Evolutionary conservation across 2,888 invertebrate genomes (phyloP), one percentile per base, ranked within the genome.

Genomic region (Tachina grossa): DNA sequence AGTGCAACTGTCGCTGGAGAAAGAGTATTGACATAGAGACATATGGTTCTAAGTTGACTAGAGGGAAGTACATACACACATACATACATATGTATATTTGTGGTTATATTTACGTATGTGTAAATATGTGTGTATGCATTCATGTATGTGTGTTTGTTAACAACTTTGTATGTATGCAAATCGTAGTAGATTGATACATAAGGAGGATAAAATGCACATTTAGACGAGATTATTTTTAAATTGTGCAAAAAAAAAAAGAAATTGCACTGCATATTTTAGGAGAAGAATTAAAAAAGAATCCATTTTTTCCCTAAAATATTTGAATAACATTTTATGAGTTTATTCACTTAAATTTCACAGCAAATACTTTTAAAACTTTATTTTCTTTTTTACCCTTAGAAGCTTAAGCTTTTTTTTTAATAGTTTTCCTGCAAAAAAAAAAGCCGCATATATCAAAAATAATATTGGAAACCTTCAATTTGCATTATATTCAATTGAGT

Each of bases 381-480:
- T 59, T 71, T 72, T 77, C 57, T 57, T 43, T 63, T 10, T 3
- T 31, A 2, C 3, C 31, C 39, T 14, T 41, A 0, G 16, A 43
- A 65, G 47, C 57, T 55, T 47, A 16, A n/a, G 2, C 61, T 47
- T 51, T 22, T 66, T 84, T 55, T 69, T 66, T 13, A 41, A 10
- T 68, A 51, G 47, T 74, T 61, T 16, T 61, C 43, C 59, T 31
- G 31, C n/a, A n/a, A 51, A n/a, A 45, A 78, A 75, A 79, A 79
- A 1, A 22, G 1, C 65, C 75, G 47, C 75, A 85, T 83, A 76
- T 79, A 65, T 82, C 79, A 66, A 72, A 78, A 82, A 63, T 72
- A 53, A 77, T 69, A 80, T 84, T 82, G 66, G 84, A 80, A 83
- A 75, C 77, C 69, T 75, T 83, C 79, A 81, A 84, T 82, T 85